Evolutionary conservation across 2,113 vertebrate genomes (phyloP), one percentile per base, ranked within the genome.

Genomic region (Stomatorhinus ivindoensis): DNA sequence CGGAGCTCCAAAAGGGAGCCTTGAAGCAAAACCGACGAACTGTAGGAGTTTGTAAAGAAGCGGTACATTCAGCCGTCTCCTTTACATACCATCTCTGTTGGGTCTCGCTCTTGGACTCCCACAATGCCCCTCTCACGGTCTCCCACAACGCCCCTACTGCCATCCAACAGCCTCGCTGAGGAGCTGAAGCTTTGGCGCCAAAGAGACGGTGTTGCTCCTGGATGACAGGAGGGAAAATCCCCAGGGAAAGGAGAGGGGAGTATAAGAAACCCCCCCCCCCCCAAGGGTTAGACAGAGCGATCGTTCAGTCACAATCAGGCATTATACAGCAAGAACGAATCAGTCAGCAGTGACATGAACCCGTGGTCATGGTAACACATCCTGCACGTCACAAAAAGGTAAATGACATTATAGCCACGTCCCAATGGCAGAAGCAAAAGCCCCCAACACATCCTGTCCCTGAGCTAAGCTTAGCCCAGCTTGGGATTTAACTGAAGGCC

Each of bases 371-470:
- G 73, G 73, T 17, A 42, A 76, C 13, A 86, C 47, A 47, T 65
- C 55, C 87, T 44, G 55, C 35, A 44, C 31, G 11, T n/a, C 35
- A 87, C 31, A 65, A 65, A 58, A 46, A 61, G 8, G 47, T 44
- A 88, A 46, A 61, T 61, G n/a, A 44, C 53, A 21, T 61, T 44
- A 39, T n/a, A 39, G 69, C 15, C 27, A 0, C 1, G 15, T 80
- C 73, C 73, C 73, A 80, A 19, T 11, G 35, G 35, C 13, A 80
- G 13, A 39, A 13, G 9, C 15, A 39, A 80, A 42, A 2, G 17
- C n/a, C 83, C 83, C 47, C 44, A 86, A 84, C 50, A 86, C 87
- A 61, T 58, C 87, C 42, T 46, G 61, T 88, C 46, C 87, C 55
- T 39, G 35, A 88, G 39, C 35, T n/a, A 8, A 39, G 31, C 73